Base-by-base conservation (phyloP, 2,888 invertebrate genomes). In the Oxyscelio sp. region DNA sequence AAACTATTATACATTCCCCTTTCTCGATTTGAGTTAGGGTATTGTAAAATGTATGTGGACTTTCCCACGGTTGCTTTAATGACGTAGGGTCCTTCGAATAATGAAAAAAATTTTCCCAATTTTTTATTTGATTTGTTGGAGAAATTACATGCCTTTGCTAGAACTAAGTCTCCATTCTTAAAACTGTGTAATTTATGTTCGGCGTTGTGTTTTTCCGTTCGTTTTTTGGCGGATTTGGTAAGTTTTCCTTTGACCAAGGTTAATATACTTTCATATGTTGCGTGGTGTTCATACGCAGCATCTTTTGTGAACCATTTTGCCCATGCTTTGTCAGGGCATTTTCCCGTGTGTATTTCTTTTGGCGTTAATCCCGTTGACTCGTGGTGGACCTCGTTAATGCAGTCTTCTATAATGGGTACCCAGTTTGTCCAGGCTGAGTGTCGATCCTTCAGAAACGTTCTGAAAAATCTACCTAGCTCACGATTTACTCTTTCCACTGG, bases 301-400 rank as follows among this genome's bases (percentile, higher is more conserved):
- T 34, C 34, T 11, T 8, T 9, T 34, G 2, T 34, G 5, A 27
- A 27, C 45, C 63, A 63, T 31, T 45, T 8, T 8, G 27, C 2
- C 63, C 48, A 48, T 3, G 27, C 63, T 45, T 40, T 58, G 5
- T 15, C 4, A 0, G 75, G 78, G n/a, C 61, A 61, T 0, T 19
- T 45, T 0, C 63, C 68, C 6, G 48, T 56, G 8, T 83, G 80
- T 0, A 83, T 3, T 17, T 78, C 52, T 9, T 40, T 9, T 1
- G 85, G 83, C 0, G 58, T 83, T 1, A 40, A 31, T 5, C 75
- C 50, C 2, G 83, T 85, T 0, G 45, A 31, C 2, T 75, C 70
- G n/a, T 85, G 85, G 9, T 22, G 13, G 5, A 79, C 73, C 0
- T 68, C 65, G n/a, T 84, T 86, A 0, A 85, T 54, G 40, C 84